Evolutionary conservation across 2,113 vertebrate species (phyloP), one percentile per base, ranked within the genome.

Genomic region (Athene cunicularia): DNA sequence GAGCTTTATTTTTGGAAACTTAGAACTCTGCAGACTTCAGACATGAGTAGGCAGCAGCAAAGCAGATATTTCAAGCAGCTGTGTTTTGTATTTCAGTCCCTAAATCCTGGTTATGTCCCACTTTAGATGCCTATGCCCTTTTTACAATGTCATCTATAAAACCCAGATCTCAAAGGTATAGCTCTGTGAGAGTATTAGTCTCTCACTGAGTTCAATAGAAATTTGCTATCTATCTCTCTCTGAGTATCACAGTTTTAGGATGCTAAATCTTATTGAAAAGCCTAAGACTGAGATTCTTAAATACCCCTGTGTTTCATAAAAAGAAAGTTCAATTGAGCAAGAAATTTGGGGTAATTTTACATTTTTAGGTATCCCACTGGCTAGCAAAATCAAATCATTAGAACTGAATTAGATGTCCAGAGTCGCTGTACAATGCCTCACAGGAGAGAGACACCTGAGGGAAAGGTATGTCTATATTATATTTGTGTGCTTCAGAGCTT

Each of bases 131-230:
- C 52, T 72, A 33, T 89, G 94, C 52, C 94, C 92, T 96, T 96
- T 80, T 86, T 74, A 80, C 96, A 97, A 96, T 94, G 96, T 94
- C 96, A 73, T 85, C 84, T 94, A 55, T 88, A 91, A 96, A 94
- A 64, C 58, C 43, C 66, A 80, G 58, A 53, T 96, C 93, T 96
- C 91, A 87, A 87, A 91, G 90, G 66, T 72, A 63, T 50, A 84
- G 47, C 52, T 81, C 64, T 84, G 41, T 37, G 43, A 59, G 59
- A 89, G 23, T 27, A 53, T 60, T 60, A 63, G 70, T 89, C 59
- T 93, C 55, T 68, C 39, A 33, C 27, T 75, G 56, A 23, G 14
- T 82, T 59, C 73, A 49, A 19, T 1, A 71, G 52, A 93, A 89
- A 91, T 79, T 85, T 8, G 0, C 64, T 50, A 7, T 59, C 84